These are phyloP conservation scores for Microcebus tavaratra DNA, from an alignment of 2,113 vertebrate genomes.

Conservation along the genomic window DNA sequence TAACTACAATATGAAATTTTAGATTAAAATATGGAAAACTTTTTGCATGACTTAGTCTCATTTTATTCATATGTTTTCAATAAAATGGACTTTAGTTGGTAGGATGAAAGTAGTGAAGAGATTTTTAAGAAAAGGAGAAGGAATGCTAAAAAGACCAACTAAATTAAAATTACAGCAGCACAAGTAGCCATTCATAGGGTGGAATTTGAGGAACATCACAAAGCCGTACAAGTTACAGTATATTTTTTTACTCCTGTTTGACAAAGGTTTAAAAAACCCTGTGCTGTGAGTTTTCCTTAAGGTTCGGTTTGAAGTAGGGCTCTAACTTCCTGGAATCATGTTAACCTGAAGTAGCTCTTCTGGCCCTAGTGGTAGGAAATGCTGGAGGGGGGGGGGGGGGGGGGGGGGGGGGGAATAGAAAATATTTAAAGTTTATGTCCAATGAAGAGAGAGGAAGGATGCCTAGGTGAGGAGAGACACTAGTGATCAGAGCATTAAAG, in stretches of 20 bases:
- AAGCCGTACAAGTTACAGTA: neutral
- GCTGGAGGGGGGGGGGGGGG: no score
- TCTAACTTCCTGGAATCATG: neutral
- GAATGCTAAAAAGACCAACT: neutral
- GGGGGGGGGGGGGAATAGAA: neutral
- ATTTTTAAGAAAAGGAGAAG: neutral
- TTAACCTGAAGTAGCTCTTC: neutral
- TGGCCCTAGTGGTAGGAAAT: neutral
- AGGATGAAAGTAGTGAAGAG: neutral
- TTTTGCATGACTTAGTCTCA: neutral
- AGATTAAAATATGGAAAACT: neutral
- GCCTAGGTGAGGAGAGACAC: neutral
- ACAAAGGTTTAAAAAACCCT: neutral
- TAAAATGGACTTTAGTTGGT: neutral
- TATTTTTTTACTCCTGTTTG: fast-evolving
- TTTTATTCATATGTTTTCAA: neutral
- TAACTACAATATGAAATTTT: neutral
- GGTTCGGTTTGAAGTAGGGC: neutral
- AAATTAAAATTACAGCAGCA: neutral
- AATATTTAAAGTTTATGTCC: neutral
- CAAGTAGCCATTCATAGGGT: neutral
- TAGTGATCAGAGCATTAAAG: neutral
- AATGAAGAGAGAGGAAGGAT: neutral
- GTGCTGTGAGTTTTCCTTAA: neutral
- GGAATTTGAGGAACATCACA: neutral